phyloP scores from a whole-genome alignment of 2,888 invertebrate species.

The Leptinotarsa haldemani region DNA sequence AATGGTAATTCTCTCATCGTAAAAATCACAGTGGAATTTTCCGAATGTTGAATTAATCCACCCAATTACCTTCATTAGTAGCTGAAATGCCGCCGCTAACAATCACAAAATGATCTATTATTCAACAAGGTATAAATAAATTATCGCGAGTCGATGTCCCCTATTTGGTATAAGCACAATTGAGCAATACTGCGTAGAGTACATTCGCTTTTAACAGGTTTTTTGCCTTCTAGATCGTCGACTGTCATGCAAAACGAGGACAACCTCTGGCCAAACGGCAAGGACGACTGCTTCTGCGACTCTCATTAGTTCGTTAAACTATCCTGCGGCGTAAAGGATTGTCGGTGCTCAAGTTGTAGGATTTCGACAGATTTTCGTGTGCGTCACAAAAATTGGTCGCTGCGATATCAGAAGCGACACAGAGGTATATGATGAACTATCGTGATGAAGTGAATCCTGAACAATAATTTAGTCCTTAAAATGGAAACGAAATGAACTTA shows the following conservation, averaged over 20 bases:
- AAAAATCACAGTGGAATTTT: background rate
- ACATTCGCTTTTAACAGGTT: slow-evolving; percentile 25
- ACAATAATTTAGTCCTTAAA: no score
- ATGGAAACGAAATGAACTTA: no score
- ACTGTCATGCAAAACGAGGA: slow-evolving; percentile 35
- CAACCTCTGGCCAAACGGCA: slow-evolving; percentile 35
- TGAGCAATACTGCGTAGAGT: slow-evolving; percentile 13
- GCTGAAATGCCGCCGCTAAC: background rate
- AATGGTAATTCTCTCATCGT: background rate
- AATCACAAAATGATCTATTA: slow-evolving; percentile 16
- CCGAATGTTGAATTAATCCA: background rate
- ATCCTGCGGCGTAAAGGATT: slow-evolving; percentile 22
- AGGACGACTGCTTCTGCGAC: slow-evolving; percentile 36
- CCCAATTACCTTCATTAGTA: slow-evolving; percentile 23
- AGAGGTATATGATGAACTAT: no score
- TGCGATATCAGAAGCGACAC: background rate
- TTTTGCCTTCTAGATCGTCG: slow-evolving; percentile 25
- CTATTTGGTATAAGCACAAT: slow-evolving; percentile 17
- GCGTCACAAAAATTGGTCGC: background rate
- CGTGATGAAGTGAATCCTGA: no score
- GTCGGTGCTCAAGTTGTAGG: slow-evolving; percentile 23
- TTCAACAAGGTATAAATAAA: slow-evolving; percentile 17
- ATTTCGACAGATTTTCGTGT: slow-evolving; percentile 21
- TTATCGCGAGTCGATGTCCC: slow-evolving; percentile 14
- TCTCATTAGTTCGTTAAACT: slow-evolving; percentile 36